A percentile compares a stretch with the other conserved stretches of the same genome.
Conservation (phyloP, 1,140 invertebrate species). For the Antheraea mylitta region DNA sequence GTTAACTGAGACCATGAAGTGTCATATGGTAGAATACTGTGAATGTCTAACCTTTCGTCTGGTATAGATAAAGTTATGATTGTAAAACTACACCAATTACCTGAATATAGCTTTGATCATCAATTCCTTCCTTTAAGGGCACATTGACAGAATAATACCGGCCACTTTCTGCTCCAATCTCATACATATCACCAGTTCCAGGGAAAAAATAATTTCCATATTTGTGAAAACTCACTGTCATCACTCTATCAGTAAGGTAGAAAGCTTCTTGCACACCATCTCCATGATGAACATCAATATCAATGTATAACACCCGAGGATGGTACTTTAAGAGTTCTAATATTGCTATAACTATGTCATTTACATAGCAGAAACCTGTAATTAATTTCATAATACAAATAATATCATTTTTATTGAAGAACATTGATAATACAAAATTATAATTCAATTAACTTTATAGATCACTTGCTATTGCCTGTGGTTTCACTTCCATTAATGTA, state of each 20-base stretch:
- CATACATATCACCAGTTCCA: constrained; percentile 99
- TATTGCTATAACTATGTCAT: constrained; percentile 99
- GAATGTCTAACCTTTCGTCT: too few species aligned
- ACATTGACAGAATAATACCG: constrained; percentile 98
- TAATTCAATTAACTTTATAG: too few species aligned
- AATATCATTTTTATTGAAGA: not conserved
- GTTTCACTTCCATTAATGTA: too few species aligned
- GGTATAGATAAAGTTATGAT: too few species aligned
- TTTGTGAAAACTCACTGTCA: constrained; percentile 99
- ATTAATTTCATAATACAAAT: constrained; percentile 6
- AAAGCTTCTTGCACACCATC: constrained; percentile 99
- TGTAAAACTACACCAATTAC: constrained; percentile 40
- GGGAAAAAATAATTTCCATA: constrained; percentile 99
- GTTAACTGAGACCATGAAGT: too few species aligned
- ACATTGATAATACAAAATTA: too few species aligned
- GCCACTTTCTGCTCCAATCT: constrained; percentile 95
- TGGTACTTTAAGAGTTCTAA: constrained; percentile 97
- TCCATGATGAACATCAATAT: constrained; percentile 99
- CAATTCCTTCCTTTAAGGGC: constrained; percentile 97
- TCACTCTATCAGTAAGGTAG: constrained; percentile 98
- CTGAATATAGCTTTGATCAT: constrained; percentile 95
- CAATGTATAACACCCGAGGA: constrained; percentile 97
- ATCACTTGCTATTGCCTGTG: too few species aligned
- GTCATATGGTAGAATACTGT: too few species aligned
- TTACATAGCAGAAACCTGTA: constrained; percentile 96